Evolutionary conservation across 2,888 invertebrate species (phyloP).

Genomic region (Coronaproctus castanopsis): DNA sequence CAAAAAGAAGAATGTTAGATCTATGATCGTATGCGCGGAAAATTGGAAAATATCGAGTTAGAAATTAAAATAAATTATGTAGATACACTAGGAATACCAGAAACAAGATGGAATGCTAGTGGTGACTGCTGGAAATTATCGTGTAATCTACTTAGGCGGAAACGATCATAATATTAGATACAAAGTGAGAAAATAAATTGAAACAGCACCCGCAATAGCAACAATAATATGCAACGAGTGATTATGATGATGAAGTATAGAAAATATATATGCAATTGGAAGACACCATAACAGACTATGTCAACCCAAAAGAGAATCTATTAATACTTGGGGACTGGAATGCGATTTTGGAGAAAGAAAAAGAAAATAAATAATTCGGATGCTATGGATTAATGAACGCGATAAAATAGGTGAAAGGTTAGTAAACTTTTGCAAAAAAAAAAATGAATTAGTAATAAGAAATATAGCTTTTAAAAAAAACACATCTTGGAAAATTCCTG

Average conservation of each 20-base stretch:
- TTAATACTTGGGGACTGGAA: not conserved
- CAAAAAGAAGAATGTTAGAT: not conserved
- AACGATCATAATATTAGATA: not conserved
- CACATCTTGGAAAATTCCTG: too few relatives aligned
- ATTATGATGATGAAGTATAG: not conserved
- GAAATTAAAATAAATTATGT: not conserved
- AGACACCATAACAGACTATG: not conserved
- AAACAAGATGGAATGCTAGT: not conserved
- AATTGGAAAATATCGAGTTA: not conserved
- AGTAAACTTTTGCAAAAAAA: too few relatives aligned
- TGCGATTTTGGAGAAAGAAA: too few relatives aligned
- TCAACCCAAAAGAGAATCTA: not conserved
- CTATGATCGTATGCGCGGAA: not conserved
- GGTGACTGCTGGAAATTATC: not conserved
- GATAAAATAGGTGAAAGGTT: too few relatives aligned
- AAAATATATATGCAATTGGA: not conserved
- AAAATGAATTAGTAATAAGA: too few relatives aligned
- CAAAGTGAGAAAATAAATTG: not conserved
- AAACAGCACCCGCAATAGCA: not conserved
- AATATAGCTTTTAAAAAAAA: too few relatives aligned
- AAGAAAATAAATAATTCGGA: too few relatives aligned
- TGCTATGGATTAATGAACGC: too few relatives aligned
- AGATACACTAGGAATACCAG: not conserved
- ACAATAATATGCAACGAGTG: not conserved
- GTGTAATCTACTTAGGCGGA: not conserved